Percentiles rank a stretch among this genome's conserved stretches.
These are phyloP conservation scores for Galerucella pusilla DNA, from an alignment of 2,888 invertebrate species.

Conservation along the genomic window DNA sequence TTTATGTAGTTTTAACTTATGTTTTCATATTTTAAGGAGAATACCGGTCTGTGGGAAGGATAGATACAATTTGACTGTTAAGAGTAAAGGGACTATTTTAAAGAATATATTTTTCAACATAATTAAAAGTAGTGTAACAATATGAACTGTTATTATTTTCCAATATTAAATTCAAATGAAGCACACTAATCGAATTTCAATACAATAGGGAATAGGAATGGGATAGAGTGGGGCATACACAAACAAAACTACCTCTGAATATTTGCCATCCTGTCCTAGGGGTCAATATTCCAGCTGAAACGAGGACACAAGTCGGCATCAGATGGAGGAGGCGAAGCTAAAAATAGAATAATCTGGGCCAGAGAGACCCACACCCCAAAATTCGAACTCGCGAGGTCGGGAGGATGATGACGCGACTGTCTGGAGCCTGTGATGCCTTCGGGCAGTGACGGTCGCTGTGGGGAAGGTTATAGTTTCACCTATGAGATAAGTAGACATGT, in stretches of 20 bases:
- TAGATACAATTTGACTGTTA: no score
- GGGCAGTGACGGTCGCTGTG: constrained; percentile 8
- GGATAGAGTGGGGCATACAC: not conserved
- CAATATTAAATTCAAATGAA: not conserved
- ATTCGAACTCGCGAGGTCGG: constrained; percentile 20
- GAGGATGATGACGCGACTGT: constrained; percentile 37
- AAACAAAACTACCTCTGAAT: constrained; percentile 9
- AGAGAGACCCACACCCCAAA: constrained; percentile 35
- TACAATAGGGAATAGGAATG: not conserved
- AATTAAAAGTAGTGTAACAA: no score
- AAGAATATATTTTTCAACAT: no score
- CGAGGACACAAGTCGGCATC: constrained; percentile 35
- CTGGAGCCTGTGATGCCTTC: constrained; percentile 32
- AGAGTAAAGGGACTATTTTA: no score
- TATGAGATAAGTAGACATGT: not conserved
- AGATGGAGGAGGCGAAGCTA: constrained; percentile 34
- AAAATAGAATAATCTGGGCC: constrained; percentile 43
- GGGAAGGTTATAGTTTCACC: constrained; percentile 8
- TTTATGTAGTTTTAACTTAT: no score
- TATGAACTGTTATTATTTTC: no score
- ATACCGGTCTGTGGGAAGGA: no score
- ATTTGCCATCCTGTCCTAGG: constrained; percentile 22
- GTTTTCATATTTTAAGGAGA: no score
- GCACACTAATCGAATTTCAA: not conserved
- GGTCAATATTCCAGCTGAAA: constrained; percentile 42